These are phyloP conservation scores for Neopelma chrysocephalum DNA, from an alignment of 2,797 vertebrate species.

Conservation along the genomic window DNA sequence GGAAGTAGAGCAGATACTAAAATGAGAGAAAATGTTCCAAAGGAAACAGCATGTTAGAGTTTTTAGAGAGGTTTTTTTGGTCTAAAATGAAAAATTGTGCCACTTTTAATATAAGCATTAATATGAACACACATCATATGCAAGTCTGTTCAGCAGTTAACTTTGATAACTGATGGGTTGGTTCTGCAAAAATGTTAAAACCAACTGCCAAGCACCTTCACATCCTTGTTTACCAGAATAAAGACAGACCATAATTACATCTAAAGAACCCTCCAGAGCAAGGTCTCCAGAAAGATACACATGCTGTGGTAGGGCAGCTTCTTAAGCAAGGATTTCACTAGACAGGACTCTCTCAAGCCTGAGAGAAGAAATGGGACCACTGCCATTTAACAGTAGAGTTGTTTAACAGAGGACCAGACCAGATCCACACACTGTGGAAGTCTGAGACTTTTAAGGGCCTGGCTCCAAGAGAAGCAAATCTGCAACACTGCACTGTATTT, in stretches of 20 bases:
- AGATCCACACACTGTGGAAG: neutral
- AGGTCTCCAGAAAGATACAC: neutral
- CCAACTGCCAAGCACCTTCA: neutral
- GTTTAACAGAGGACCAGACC: neutral
- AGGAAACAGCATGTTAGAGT: neutral
- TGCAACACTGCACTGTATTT: fast-evolving
- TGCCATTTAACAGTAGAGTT: neutral
- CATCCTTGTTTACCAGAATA: neutral
- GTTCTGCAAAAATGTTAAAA: neutral
- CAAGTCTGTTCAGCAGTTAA: neutral
- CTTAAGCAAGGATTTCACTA: neutral
- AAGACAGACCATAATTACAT: neutral
- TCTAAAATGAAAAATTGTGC: neutral
- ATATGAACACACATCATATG: neutral
- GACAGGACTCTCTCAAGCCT: neutral
- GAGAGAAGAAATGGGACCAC: neutral
- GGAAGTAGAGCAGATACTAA: neutral
- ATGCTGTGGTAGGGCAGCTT: neutral
- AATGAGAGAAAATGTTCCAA: neutral
- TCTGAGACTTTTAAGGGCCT: neutral
- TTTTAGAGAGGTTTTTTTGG: neutral
- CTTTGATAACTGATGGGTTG: neutral
- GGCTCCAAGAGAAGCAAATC: neutral
- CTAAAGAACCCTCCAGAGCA: neutral
- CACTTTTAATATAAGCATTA: neutral